Conservation (phyloP, 2,113 vertebrate species). For the Zingel zingel region DNA sequence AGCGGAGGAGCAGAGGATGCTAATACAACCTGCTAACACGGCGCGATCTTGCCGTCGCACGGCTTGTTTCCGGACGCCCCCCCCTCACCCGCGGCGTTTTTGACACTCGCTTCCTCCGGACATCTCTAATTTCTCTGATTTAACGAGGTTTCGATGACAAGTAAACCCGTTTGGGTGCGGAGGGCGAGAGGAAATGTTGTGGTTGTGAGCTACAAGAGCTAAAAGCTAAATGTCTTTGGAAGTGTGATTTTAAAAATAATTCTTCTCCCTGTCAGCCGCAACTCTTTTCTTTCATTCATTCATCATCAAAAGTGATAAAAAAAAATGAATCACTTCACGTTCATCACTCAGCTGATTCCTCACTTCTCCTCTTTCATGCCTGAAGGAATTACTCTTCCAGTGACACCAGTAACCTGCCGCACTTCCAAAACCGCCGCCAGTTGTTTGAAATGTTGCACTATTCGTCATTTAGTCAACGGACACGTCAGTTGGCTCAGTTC, state of each 20-base stretch:
- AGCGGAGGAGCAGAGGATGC: slow-evolving; percentile 28
- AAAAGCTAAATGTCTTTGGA: background rate
- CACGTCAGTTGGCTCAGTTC: background rate
- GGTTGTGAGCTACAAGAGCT: background rate
- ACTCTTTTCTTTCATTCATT: background rate
- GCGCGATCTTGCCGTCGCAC: background rate
- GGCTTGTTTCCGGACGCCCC: too few relatives aligned
- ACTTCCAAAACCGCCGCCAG: background rate
- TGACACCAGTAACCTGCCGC: background rate
- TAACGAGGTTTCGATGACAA: background rate
- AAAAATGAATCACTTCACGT: background rate
- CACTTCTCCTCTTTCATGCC: background rate
- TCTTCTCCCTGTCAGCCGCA: background rate
- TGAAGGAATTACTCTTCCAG: background rate
- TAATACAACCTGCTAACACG: slow-evolving; percentile 24
- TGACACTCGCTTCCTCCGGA: background rate
- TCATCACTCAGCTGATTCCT: slow-evolving; percentile 10
- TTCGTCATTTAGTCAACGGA: too few relatives aligned
- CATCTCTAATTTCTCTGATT: background rate
- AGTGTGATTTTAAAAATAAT: background rate
- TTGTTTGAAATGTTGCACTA: background rate
- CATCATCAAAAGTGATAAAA: background rate
- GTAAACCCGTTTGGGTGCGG: background rate
- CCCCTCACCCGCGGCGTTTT: too few relatives aligned
- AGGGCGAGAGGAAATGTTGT: too few relatives aligned